These are phyloP conservation scores for Fragum whitleyi DNA, from an alignment of 2,888 invertebrate species.

Conservation along the genomic window DNA sequence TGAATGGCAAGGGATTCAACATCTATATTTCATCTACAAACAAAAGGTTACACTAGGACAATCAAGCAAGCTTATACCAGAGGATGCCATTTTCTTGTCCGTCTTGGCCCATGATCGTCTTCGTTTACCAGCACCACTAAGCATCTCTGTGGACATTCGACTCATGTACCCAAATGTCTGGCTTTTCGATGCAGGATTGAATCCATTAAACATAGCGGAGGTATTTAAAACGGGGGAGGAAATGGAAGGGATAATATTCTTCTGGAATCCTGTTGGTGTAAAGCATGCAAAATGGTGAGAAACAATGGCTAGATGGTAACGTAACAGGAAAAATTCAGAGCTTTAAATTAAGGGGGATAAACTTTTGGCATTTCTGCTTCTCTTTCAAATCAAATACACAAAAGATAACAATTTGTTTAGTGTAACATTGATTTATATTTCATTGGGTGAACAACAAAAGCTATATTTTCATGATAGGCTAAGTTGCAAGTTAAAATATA, in stretches of 20 bases:
- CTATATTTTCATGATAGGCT: too few species aligned
- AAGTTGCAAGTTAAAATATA: too few species aligned
- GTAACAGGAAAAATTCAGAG: not conserved
- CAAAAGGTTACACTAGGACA: too few species aligned
- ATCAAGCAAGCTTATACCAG: constrained; percentile 39
- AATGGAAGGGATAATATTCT: constrained; percentile 68
- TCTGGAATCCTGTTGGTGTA: constrained; percentile 55
- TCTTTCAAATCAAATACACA: too few species aligned
- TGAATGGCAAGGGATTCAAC: too few species aligned
- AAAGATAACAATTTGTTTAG: too few species aligned
- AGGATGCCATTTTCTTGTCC: constrained; percentile 49
- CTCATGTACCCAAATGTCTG: constrained; percentile 61
- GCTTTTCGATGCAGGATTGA: constrained; percentile 57
- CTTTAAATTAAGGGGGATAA: not conserved
- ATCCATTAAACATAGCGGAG: constrained; percentile 59
- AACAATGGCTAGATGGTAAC: not conserved
- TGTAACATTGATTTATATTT: too few species aligned
- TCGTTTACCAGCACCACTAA: constrained; percentile 34
- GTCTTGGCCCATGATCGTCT: constrained; percentile 62
- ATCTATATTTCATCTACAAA: too few species aligned
- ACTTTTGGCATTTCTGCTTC: too few species aligned
- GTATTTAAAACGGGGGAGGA: constrained; percentile 69
- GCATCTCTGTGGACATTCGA: constrained; percentile 51
- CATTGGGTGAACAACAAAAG: too few species aligned
- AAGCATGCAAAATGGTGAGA: constrained; percentile 22